phyloP scores from a whole-genome alignment of 2,888 invertebrate species.

The Apoda limacodes region DNA sequence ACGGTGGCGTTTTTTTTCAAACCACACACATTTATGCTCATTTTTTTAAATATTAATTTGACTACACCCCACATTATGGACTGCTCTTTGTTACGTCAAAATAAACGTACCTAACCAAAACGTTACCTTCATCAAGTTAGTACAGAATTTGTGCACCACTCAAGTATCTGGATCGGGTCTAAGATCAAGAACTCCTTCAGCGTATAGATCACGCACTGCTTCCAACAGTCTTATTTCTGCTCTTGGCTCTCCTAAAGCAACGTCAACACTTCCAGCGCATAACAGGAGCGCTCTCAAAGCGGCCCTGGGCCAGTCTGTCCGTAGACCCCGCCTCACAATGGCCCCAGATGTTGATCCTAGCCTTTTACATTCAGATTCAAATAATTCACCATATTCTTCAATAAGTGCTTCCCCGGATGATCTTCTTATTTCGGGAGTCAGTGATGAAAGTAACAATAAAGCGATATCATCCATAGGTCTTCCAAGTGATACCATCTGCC shows the following conservation, averaged over 20 bases:
- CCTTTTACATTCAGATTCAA: slow-evolving; percentile 70
- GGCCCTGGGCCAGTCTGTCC: slow-evolving; percentile 74
- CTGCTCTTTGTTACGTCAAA: no score
- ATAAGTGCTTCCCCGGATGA: slow-evolving; percentile 72
- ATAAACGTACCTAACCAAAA: no score
- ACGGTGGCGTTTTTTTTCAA: no score
- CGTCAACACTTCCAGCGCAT: slow-evolving; percentile 85
- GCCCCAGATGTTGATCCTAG: slow-evolving; percentile 71
- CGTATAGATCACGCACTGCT: slow-evolving; percentile 78
- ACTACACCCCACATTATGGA: no score
- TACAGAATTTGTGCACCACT: no score
- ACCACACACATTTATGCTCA: no score
- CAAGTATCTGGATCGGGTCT: slow-evolving; percentile 58
- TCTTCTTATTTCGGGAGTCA: slow-evolving; percentile 77
- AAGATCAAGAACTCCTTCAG: slow-evolving; percentile 74
- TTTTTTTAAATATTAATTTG: no score
- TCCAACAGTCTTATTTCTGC: slow-evolving; percentile 82
- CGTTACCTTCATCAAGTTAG: no score
- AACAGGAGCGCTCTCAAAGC: slow-evolving; percentile 80
- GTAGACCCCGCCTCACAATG: slow-evolving; percentile 59
- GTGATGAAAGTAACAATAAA: slow-evolving; percentile 76
- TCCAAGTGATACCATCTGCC: slow-evolving; percentile 88
- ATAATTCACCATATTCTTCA: slow-evolving; percentile 76
- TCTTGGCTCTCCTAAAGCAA: slow-evolving; percentile 80
- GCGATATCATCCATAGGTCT: slow-evolving; percentile 84